phyloP scores from a whole-genome alignment of 2,113 vertebrate species.

The Lamprologus speciosus region DNA sequence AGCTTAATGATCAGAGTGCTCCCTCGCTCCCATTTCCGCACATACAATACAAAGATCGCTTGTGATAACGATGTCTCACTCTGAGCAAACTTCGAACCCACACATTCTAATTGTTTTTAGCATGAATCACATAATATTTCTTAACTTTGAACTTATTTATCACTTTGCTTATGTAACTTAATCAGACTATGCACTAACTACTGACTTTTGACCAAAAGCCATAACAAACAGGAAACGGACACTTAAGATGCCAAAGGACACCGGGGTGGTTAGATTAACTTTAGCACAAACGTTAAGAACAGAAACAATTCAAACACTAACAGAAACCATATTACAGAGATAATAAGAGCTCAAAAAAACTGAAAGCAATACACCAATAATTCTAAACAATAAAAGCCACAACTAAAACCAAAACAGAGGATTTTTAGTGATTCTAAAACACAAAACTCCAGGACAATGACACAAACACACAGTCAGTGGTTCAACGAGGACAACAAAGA shows the following conservation, averaged over 20 bases:
- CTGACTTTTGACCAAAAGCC: too few relatives aligned
- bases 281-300: neutral
- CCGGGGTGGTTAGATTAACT: rapidly evolving
- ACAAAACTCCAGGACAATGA: neutral
- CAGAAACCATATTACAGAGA: neutral
- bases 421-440: neutral
- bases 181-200: too few relatives aligned
- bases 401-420: rapidly evolving
- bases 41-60: too few relatives aligned
- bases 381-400: neutral
- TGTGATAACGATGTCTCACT: too few relatives aligned
- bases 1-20: too few relatives aligned
- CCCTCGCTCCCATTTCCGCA: too few relatives aligned
- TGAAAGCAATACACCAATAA: neutral
- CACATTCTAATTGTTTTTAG: too few relatives aligned
- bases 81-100: too few relatives aligned
- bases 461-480: neutral
- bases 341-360: neutral
- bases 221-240: neutral
- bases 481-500: neutral
- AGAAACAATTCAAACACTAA: neutral
- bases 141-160: rapidly evolving
- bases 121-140: too few relatives aligned
- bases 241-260: neutral
- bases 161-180: too few relatives aligned